These are phyloP conservation scores for Malachius bipustulatus DNA, from an alignment of 2,888 invertebrate genomes.

Conservation along the genomic window DNA sequence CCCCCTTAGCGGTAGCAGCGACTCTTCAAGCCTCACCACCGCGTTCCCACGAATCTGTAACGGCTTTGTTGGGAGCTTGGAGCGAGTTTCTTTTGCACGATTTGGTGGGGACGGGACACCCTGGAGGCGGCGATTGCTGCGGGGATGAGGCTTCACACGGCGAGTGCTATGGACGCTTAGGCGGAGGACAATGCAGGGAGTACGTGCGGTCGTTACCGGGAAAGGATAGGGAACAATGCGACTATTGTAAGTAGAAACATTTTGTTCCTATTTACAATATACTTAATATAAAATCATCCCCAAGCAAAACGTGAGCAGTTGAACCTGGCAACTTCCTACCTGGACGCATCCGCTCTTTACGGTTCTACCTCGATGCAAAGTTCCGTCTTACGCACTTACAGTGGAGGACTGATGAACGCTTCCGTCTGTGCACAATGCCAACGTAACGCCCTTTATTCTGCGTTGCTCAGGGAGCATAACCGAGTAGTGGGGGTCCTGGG, in stretches of 20 bases:
- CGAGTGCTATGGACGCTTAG: slow-evolving; percentile 43
- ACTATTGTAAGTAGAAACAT: slow-evolving; percentile 43
- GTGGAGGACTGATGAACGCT: slow-evolving; percentile 57
- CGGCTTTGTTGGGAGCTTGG: slow-evolving; percentile 69
- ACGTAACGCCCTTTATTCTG: slow-evolving; percentile 58
- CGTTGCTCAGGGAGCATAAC: slow-evolving; percentile 67
- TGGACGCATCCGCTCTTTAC: slow-evolving; percentile 76
- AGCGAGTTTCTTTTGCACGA: slow-evolving; percentile 64
- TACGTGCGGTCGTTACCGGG: slow-evolving; percentile 62
- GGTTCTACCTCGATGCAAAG: slow-evolving; percentile 63
- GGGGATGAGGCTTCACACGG: slow-evolving; percentile 34
- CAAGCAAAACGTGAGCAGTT: slow-evolving; percentile 82
- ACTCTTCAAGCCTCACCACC: slow-evolving; percentile 45
- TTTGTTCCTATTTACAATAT: slow-evolving; percentile 8
- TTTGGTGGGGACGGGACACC: slow-evolving; percentile 53
- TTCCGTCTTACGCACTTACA: slow-evolving; percentile 55
- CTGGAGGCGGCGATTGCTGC: slow-evolving; percentile 41
- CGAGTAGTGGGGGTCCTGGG: slow-evolving; percentile 59
- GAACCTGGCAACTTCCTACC: slow-evolving; percentile 71
- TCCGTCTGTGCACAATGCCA: slow-evolving; percentile 54
- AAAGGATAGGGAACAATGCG: slow-evolving; percentile 47
- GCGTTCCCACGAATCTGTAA: slow-evolving; percentile 58
- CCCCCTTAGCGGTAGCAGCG: slow-evolving; percentile 46
- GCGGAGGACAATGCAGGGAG: slow-evolving; percentile 44
- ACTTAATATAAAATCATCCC: no score